Base-by-base conservation (phyloP, 2,113 vertebrate genomes). In the Sminthopsis crassicaudata region DNA sequence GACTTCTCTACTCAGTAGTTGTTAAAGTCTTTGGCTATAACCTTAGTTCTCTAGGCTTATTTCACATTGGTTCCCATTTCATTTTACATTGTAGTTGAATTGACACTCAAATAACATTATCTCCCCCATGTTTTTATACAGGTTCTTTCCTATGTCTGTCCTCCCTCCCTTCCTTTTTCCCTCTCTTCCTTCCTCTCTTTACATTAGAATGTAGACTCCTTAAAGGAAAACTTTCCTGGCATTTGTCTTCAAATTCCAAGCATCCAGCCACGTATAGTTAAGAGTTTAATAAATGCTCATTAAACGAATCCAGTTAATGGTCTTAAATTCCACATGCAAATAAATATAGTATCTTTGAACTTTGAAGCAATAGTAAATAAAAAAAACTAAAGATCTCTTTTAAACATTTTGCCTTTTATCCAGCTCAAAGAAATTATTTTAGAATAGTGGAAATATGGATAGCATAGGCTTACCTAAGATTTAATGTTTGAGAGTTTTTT, bases 401-500 rank as follows among this genome's bases (percentile, higher is more conserved):
- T 23, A 42, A 42, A 84, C 36, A 76, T 84, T 84, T 84, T 84
- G 16, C n/a, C 5, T 42, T 42, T 84, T 84, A 84, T 84, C 16
- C 67, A 42, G 22, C 7, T 42, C 6, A 84, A 97, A 97, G 91
- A 94, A 93, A 48, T 92, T 96, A 7, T 51, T 95, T 90, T 96
- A 76, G 94, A 97, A 96, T 84, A 93, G 89, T 96, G 93, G 91
- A 96, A 96, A 94, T 94, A 92, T 23, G 91, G 90, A 96, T 42
- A 91, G 89, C 76, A 91, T 94, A 96, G 93, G 10, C 91, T 42
- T 94, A 90, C 93, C 95, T 92, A 26, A 89, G 94, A 97, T 84
- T 93, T 96, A 95, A 97, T 97, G 96, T 96, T 84, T 97, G 92
- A 90, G 53, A 88, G 95, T 76, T 76, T n/a, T 16, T 67, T 84